Evolutionary conservation across 2,113 vertebrate species (phyloP).

Genomic region (Chrysochloris asiatica): DNA sequence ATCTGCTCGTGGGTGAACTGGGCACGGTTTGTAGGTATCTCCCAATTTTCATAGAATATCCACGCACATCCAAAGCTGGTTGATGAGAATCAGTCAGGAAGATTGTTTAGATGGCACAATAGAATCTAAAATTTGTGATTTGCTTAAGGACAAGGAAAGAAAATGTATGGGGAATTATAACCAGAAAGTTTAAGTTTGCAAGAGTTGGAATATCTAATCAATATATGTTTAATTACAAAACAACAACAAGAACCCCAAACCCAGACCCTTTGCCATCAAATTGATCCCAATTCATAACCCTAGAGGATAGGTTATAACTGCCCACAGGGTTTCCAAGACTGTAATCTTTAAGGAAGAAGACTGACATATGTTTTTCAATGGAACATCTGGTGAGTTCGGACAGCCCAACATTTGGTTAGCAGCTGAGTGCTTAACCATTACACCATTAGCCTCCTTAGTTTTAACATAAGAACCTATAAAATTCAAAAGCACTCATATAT

Average conservation of each 20-base stretch:
- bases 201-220: neutral
- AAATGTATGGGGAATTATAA: neutral
- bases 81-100: neutral
- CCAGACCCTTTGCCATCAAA: no score
- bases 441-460: neutral
- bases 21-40: neutral
- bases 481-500: no score
- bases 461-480: neutral
- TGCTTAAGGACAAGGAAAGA: neutral
- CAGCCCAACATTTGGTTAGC: no score
- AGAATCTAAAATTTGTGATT: constrained; percentile 25
- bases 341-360: no score
- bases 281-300: no score
- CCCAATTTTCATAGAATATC: neutral
- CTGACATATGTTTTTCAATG: no score
- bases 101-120: neutral
- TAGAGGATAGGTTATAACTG: no score
- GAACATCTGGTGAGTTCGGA: no score
- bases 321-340: no score
- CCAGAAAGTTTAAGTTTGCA: neutral
- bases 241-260: no score
- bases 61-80: neutral
- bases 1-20: neutral
- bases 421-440: no score
- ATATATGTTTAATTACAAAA: neutral